These are phyloP conservation scores for Varanus salvator DNA, from an alignment of 2,113 vertebrate species.

Conservation along the genomic window DNA sequence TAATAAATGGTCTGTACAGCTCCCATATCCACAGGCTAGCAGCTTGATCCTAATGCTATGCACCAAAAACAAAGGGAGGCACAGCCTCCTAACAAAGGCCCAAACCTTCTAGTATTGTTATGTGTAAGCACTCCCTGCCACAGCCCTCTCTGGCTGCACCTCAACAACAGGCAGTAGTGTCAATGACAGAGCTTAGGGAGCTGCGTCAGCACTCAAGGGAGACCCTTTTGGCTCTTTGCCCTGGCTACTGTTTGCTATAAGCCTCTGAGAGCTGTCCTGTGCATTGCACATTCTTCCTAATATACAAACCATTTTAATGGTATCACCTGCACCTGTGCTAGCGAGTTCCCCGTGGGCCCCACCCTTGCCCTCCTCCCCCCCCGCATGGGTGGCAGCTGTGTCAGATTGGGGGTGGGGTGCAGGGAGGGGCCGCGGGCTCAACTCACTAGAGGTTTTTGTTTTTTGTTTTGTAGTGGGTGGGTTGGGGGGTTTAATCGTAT, in stretches of 20 bases:
- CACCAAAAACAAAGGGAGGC: background rate
- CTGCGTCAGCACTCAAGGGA: background rate
- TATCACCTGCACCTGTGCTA: too few relatives aligned
- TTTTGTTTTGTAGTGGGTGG: too few relatives aligned
- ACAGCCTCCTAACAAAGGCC: background rate
- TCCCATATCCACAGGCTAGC: rapidly evolving
- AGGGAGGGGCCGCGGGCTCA: too few relatives aligned
- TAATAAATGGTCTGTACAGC: background rate
- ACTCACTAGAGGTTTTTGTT: too few relatives aligned
- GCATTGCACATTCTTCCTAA: background rate
- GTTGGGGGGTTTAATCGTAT: too few relatives aligned
- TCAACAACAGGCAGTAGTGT: background rate
- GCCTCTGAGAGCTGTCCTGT: background rate
- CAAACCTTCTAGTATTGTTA: slow-evolving; percentile 27
- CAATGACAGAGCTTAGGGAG: slow-evolving; percentile 7
- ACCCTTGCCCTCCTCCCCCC: too few relatives aligned
- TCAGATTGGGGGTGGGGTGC: too few relatives aligned
- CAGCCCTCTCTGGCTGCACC: background rate
- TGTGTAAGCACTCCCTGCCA: slow-evolving; percentile 3
- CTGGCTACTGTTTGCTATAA: slow-evolving; percentile 22
- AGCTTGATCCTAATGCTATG: rapidly evolving
- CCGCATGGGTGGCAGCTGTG: too few relatives aligned
- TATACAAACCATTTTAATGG: slow-evolving; percentile 10
- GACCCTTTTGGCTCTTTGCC: background rate
- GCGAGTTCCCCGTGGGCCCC: too few relatives aligned